Evolutionary conservation across 2,888 invertebrate genomes (phyloP).

Genomic region (Patella depressa): DNA sequence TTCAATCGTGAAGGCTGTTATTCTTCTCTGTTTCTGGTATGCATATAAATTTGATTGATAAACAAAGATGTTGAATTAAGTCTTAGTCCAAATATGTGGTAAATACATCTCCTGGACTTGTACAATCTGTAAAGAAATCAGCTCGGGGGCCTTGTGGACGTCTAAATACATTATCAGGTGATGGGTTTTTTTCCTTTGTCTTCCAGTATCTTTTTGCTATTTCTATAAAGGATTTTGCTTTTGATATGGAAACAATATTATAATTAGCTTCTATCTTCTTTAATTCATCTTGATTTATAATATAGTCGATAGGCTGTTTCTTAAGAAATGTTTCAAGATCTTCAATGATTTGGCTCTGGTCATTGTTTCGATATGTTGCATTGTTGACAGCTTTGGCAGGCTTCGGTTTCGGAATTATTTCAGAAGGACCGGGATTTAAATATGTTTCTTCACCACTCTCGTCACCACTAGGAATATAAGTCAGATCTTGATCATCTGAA

Average conservation of each 20-base stretch:
- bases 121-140: not conserved
- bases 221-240: not conserved
- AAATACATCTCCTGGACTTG: not conserved
- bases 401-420: too few species aligned
- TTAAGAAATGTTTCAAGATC: not conserved
- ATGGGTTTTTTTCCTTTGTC: not conserved
- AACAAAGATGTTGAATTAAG: not conserved
- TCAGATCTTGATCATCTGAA: too few species aligned
- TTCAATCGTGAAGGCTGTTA: not conserved
- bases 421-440: too few species aligned
- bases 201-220: not conserved
- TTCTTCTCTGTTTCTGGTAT: too few species aligned
- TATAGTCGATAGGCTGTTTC: not conserved
- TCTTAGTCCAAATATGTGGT: not conserved
- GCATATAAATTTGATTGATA: not conserved
- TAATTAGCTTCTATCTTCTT: not conserved
- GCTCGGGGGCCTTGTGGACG: not conserved
- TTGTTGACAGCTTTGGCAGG: too few species aligned
- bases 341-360: too few species aligned
- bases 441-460: too few species aligned
- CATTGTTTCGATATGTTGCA: too few species aligned
- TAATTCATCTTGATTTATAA: not conserved
- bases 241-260: not conserved
- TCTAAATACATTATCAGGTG: not conserved
- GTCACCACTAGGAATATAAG: too few species aligned